phyloP scores from a whole-genome alignment of 2,888 invertebrate species.

The Torymus texanus region DNA sequence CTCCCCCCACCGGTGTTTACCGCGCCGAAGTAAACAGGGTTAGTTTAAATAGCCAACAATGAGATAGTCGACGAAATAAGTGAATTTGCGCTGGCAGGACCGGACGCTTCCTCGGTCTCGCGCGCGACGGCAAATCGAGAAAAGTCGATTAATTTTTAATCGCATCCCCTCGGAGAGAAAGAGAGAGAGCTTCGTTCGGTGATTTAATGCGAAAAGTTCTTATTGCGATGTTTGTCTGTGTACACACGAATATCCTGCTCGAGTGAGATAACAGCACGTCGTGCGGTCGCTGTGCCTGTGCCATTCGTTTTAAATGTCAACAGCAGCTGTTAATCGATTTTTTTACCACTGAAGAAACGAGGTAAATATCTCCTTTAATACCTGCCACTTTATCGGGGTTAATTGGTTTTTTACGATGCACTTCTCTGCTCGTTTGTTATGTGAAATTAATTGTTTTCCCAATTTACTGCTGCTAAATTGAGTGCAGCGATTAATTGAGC shows the following conservation, averaged over 20 bases:
- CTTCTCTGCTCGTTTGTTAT: too few relatives aligned
- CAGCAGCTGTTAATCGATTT: conserved; percentile 11
- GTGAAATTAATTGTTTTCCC: too few relatives aligned
- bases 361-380: background rate
- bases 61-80: background rate
- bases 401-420: background rate
- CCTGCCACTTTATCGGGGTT: background rate
- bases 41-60: conserved; percentile 21
- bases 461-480: too few relatives aligned
- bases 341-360: background rate
- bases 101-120: too few relatives aligned
- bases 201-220: too few relatives aligned
- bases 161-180: too few relatives aligned
- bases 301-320: conserved; percentile 34
- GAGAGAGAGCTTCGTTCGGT: too few relatives aligned
- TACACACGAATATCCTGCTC: conserved; percentile 1
- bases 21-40: conserved; percentile 14
- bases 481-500: too few relatives aligned
- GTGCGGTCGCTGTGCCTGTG: background rate
- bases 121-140: too few relatives aligned
- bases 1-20: conserved; percentile 20
- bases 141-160: too few relatives aligned
- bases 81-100: too few relatives aligned
- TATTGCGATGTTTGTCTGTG: too few relatives aligned
- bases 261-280: background rate